These are phyloP conservation scores for Cyprinus carpio DNA, from an alignment of 2,113 vertebrate species.

Conservation along the genomic window DNA sequence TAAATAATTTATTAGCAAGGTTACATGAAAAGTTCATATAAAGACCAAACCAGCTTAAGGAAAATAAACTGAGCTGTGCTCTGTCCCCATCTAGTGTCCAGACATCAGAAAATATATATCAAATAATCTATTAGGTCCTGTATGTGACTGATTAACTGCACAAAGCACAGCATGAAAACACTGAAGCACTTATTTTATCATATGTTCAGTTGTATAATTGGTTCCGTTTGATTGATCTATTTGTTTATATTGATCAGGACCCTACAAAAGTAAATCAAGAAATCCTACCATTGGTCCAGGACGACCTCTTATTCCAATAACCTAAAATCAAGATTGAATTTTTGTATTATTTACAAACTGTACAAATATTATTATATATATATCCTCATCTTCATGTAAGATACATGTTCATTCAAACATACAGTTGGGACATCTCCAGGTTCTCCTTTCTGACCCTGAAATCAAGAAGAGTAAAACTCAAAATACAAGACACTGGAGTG, in stretches of 20 bases:
- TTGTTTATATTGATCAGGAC: not conserved
- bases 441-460: constrained; percentile 95
- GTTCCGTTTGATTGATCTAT: not conserved
- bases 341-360: not conserved
- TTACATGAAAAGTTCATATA: too few relatives aligned
- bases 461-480: not conserved
- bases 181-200: not conserved
- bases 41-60: too few relatives aligned
- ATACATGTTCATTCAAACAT: constrained; percentile 68
- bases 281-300: constrained; percentile 87
- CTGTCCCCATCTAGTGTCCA: constrained; percentile 73
- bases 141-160: not conserved
- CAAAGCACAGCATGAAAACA: not conserved
- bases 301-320: constrained; percentile 89
- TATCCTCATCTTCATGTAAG: not conserved
- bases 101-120: not conserved
- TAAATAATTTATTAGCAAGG: too few relatives aligned
- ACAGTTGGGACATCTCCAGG: constrained; percentile 92
- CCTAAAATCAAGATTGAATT: constrained; percentile 66
- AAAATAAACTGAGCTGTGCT: constrained; percentile 24
- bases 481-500: not conserved
- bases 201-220: not conserved
- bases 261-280: not conserved
- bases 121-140: not conserved
- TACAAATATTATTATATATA: not conserved